Evolutionary conservation across 2,888 invertebrate species (phyloP), one percentile per base, ranked within the genome.

Genomic region (Periphyllus acericola): DNA sequence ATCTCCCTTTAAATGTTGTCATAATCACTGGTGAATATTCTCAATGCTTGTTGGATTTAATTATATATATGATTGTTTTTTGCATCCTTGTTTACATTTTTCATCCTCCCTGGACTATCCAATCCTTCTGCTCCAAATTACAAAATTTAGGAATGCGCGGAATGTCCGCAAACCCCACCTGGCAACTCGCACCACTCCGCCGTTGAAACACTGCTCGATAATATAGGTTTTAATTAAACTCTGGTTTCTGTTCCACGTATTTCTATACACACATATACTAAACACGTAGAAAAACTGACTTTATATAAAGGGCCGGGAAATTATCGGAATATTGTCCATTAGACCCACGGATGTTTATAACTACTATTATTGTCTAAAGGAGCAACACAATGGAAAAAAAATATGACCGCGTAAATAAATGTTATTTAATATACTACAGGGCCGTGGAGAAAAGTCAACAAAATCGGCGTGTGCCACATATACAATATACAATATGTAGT

Each of bases 181-280:
- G 29, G 25, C 25, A 29, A 17, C 14, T 9, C 29, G 19, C 19
- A 55, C 36, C 55, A 46, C 46, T 46, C 11, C 68, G 25, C 8
- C n/a, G 11, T 78, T 52, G 32, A 34, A 78, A 46, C 46, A 60
- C 36, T 55, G 52, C 25, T 60, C n/a, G 3, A 83, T 72, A 83
- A 83, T 72, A 83, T 40, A 36, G 71, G 36, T 79, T 79, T 86
- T 86, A 86, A 86, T 86, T 86, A 86, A 86, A 79, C 79, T 86
- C 68, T 85, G 32, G 21, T 68, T 52, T 32, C 74, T 21, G 55
- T 1, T 21, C 29, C 25, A 19, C 36, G 29, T 76, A 40, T 85
- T 25, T 78, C 34, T 21, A 78, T 68, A 76, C 8, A 66, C 17
- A n/a, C 25, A 29, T 40, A 29, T 25, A n/a, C n/a, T n/a, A n/a